Conservation (phyloP, 2,888 invertebrate genomes). For the Lithosia quadra region DNA sequence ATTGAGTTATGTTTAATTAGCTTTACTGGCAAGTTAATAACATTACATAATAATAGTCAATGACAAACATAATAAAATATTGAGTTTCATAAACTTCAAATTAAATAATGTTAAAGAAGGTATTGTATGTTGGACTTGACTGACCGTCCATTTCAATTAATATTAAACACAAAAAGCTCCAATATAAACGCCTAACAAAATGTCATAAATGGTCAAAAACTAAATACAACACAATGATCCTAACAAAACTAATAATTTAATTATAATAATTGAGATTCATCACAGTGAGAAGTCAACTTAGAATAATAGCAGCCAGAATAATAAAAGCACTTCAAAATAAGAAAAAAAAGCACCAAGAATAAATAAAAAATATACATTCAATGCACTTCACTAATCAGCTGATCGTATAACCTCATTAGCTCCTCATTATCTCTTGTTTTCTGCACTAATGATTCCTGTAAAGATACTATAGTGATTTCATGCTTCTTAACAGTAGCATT, state of each 20-base stretch:
- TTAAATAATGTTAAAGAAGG: slow-evolving; percentile 5
- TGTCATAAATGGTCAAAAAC: slow-evolving; percentile 43
- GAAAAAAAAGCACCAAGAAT: slow-evolving; percentile 43
- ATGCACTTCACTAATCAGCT: slow-evolving; percentile 90
- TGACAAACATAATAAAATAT: slow-evolving; percentile 12
- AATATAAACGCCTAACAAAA: slow-evolving; percentile 35
- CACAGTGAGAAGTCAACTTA: slow-evolving; percentile 56
- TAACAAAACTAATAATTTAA: slow-evolving; percentile 52
- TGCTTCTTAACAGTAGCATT: slow-evolving; percentile 95
- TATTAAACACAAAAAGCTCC: slow-evolving; percentile 28
- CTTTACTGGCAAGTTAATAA: slow-evolving; percentile 3
- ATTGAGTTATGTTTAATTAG: neutral
- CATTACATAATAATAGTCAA: slow-evolving; percentile 8
- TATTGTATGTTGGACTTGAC: neutral
- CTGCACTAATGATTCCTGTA: slow-evolving; percentile 94
- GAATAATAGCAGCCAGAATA: slow-evolving; percentile 30
- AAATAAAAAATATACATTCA: slow-evolving; percentile 33
- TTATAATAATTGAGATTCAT: slow-evolving; percentile 60
- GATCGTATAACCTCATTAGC: slow-evolving; percentile 96
- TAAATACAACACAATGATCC: slow-evolving; percentile 44
- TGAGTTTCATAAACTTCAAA: slow-evolving; percentile 9
- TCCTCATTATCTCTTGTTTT: slow-evolving; percentile 96
- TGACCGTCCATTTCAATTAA: neutral
- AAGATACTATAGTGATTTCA: slow-evolving; percentile 93
- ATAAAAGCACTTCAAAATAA: slow-evolving; percentile 24